Evolutionary conservation across 2,113 vertebrate genomes (phyloP).

Genomic region (Actinemys pallida): DNA sequence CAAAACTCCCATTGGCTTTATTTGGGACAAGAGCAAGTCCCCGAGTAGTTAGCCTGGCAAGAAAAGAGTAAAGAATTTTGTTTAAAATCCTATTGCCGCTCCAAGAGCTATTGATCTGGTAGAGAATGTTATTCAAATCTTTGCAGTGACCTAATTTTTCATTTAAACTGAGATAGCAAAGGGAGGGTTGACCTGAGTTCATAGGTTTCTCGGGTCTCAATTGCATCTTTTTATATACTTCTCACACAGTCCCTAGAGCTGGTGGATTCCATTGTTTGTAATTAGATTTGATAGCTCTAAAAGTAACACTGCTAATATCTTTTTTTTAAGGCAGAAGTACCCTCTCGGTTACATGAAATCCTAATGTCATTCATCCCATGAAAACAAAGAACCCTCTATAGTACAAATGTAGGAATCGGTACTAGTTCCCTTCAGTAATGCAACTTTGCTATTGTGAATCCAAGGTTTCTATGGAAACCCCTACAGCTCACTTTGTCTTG

Average conservation of each 20-base stretch:
- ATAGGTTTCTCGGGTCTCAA: neutral
- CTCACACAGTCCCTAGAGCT: neutral
- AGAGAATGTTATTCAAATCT: neutral
- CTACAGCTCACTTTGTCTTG: neutral
- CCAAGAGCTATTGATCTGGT: neutral
- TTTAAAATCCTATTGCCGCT: neutral
- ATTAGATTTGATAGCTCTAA: neutral
- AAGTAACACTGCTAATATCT: neutral
- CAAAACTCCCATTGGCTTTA: neutral
- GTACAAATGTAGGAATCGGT: neutral
- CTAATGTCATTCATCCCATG: neutral
- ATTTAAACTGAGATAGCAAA: neutral
- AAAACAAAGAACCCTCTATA: neutral
- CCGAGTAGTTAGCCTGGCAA: neutral
- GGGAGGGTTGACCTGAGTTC: neutral
- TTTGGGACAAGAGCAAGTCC: neutral
- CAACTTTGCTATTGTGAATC: neutral
- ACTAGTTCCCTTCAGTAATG: slow-evolving; percentile 44
- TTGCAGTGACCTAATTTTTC: neutral
- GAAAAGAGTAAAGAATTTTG: neutral
- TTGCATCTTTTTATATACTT: neutral
- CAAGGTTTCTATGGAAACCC: slow-evolving; percentile 32
- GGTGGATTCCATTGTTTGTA: neutral
- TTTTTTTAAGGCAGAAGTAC: neutral
- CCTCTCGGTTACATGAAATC: neutral